These are phyloP conservation scores for Mormyrops boulengeri DNA, from an alignment of 2,797 vertebrate species.

Conservation along the genomic window DNA sequence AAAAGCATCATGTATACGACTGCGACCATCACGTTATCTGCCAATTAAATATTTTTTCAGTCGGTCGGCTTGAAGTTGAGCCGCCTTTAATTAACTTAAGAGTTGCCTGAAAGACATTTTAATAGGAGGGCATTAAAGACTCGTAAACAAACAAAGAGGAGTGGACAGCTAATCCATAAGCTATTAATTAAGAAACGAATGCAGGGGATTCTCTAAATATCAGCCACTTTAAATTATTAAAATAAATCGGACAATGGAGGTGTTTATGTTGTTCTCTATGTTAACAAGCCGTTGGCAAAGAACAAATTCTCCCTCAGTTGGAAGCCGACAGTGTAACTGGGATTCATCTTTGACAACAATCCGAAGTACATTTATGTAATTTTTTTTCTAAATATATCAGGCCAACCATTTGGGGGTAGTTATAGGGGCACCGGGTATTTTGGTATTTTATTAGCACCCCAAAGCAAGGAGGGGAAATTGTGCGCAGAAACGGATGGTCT, in stretches of 20 bases:
- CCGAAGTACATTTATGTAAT: conserved; percentile 35
- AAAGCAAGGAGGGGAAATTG: conserved; percentile 37
- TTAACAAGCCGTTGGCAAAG: conserved; percentile 30
- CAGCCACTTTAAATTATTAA: conserved; percentile 54
- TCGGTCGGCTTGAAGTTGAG: conserved; percentile 32
- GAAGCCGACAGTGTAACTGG: conserved; percentile 20
- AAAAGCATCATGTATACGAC: conserved; percentile 33
- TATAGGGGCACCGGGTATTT: conserved; percentile 48
- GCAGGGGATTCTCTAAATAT: conserved; percentile 39
- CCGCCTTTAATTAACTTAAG: conserved; percentile 54
- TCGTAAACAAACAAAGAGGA: conserved; percentile 59
- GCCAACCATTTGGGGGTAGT: conserved; percentile 47
- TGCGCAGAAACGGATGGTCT: background rate
- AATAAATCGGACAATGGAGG: conserved; percentile 29
- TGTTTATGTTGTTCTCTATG: conserved; percentile 35
- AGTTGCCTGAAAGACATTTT: conserved; percentile 52
- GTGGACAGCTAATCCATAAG: conserved; percentile 65
- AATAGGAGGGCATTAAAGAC: conserved; percentile 47
- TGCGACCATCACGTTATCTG: conserved; percentile 30
- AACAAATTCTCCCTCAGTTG: background rate
- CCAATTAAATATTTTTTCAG: conserved; percentile 37
- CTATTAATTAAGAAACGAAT: conserved; percentile 55
- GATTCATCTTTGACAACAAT: conserved; percentile 42
- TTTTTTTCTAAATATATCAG: conserved; percentile 56
- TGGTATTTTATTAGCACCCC: conserved; percentile 55